Base-by-base conservation (phyloP, 2,888 invertebrate genomes). In the Lucinisca nassula region DNA sequence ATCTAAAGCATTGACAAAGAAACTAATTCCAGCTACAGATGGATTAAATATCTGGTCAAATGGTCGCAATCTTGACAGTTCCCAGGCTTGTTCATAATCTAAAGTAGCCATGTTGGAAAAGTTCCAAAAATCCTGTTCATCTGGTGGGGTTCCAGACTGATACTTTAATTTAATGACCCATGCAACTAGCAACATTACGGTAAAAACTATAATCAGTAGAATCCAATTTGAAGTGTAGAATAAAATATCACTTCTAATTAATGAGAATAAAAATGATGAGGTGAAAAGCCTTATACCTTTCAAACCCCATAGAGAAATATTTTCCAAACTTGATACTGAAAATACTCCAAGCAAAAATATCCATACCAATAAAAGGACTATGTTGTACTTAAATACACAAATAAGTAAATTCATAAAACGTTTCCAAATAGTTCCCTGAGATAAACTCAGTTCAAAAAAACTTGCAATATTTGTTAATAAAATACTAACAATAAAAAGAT, bases 401-500 rank as follows among this genome's bases (percentile, higher is more conserved):
- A 96, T 96, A 21, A 96, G 87, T 85, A 96, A 94, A 82, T 95
- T 95, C 93, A 96, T 95, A 3, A 96, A 45, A 61, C 95, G 95
- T 94, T 89, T 94, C n/a, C 94, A 85, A 10, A 94, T 70, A 35
- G 95, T 92, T 49, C 96, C 96, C 32, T 95, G 93, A n/a, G 95
- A 90, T 85, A 96, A 94, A 88, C 96, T 95, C 30, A 97, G 91
- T 87, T 97, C 96, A 87, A 97, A 94, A 74, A 95, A 94, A 21
- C 96, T 96, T 40, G 96, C 92, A 88, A 96, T 92, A 93, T 97
- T 97, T 77, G 96, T 95, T 17, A 97, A 81, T 27, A 96, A 90
- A 51, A 97, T 94, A 89, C 96, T 96, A 73, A 96, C 92, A 14
- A 97, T 93, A 92, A 97, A 97, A 21, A 97, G 94, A 93, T 97